phyloP scores from a whole-genome alignment of 1,140 invertebrate genomes.

The Cyclina sinensis region DNA sequence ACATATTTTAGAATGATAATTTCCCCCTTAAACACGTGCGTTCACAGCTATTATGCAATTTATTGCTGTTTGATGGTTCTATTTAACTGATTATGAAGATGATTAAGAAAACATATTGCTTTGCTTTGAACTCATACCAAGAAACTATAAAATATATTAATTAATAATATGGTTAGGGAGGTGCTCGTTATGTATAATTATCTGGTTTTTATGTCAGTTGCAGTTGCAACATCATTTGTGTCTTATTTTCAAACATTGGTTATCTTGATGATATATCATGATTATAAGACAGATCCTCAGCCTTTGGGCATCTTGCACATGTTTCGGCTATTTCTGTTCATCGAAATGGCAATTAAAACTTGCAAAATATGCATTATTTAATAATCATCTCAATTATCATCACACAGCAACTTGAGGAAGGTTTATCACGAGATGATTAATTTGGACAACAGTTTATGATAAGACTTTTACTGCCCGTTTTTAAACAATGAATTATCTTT shows the following conservation, averaged over 20 bases:
- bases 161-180: constrained; percentile 34
- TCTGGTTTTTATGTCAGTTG: not conserved
- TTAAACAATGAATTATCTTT: too few species aligned
- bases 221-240: not conserved
- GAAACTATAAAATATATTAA: constrained; percentile 36
- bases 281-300: not conserved
- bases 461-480: too few species aligned
- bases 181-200: constrained; percentile 14
- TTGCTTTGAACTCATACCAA: not conserved
- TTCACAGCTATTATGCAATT: constrained; percentile 8
- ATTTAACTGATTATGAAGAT: constrained; percentile 12
- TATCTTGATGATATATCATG: not conserved
- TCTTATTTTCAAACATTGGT: not conserved
- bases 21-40: constrained; percentile 21
- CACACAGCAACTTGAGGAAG: not conserved
- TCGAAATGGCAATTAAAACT: not conserved
- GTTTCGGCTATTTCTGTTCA: not conserved
- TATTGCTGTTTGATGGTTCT: constrained; percentile 20
- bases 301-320: constrained; percentile 10
- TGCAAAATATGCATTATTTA: not conserved
- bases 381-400: not conserved
- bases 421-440: not conserved
- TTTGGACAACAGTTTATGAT: too few species aligned
- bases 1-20: constrained; percentile 28
- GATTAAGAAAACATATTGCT: constrained; percentile 36